Evolutionary conservation across 2,797 vertebrate genomes (phyloP), one percentile per base, ranked within the genome.

Genomic region (Pithecia hirsuta): DNA sequence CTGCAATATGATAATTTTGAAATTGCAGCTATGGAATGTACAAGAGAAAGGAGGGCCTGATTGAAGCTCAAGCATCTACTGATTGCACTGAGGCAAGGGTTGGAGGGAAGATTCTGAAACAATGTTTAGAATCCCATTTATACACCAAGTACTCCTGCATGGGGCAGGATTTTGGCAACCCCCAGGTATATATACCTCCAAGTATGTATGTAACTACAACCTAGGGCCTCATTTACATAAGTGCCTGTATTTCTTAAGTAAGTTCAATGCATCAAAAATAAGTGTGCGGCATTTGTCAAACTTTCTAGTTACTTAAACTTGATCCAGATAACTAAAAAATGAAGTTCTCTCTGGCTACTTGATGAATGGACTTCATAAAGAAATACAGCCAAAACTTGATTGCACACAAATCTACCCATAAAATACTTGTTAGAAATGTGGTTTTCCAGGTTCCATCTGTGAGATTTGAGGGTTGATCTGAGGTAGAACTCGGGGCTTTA

Each of bases 61-160:
- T 2, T 3, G 33, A 50, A 44, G 11, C 4, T 36, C 50, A 41
- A 6, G 64, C 4, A 12, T 67, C 1, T 3, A 14, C 1, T 20
- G 52, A 39, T 1, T 30, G 19, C 2, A 5, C 28, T 87, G 8
- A 2, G 8, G 1, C 4, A 7, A 10, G 1, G 1, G 33, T 0
- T 0, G 19, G 4, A 3, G 33, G 39, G 13, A 3, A 19, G 48
- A 19, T 30, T 36, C 12, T 28, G 46, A 74, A n/a, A 57, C 7
- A 67, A 72, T 36, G 7, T n/a, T 4, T 55, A 12, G n/a, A 95
- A 30, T 52, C 5, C 14, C 20, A 30, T 46, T 19, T 67, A 59
- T n/a, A 76, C 3, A 44, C 1, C 20, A 36, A 89, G 48, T 36
- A 88, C 3, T 72, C 41, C 39, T 64, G 26, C 7, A 10, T 12